A percentile compares a stretch with the other conserved stretches of the same genome.
Conservation (phyloP, 2,888 invertebrate species). For the Chalcosyrphus nemorum region DNA sequence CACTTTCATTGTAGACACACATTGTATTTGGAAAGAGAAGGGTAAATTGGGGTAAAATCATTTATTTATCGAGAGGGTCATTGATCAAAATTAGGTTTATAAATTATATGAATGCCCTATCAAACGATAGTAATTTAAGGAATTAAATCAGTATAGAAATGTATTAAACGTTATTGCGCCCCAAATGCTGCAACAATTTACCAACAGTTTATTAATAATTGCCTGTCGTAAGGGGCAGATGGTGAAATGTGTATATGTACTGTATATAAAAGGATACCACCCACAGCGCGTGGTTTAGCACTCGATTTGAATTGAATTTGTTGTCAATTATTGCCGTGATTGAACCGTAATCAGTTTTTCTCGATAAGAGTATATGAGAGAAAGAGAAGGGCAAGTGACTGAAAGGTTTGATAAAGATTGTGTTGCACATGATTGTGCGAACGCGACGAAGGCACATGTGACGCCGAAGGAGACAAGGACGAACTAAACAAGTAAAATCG, state of each 20-base stretch:
- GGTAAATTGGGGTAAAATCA: background rate
- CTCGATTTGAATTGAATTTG: slow-evolving; percentile 51
- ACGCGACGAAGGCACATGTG: slow-evolving; percentile 12
- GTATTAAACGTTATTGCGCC: no score
- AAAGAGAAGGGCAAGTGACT: background rate
- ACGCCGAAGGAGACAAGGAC: background rate
- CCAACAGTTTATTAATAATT: background rate
- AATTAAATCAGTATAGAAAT: background rate
- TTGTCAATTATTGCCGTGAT: slow-evolving; percentile 48
- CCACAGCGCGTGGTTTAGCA: slow-evolving; percentile 21
- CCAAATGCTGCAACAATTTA: background rate
- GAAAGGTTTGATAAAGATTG: background rate
- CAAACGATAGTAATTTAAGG: background rate
- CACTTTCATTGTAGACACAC: background rate
- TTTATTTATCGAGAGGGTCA: background rate
- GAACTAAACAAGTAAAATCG: slow-evolving; percentile 9
- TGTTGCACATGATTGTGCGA: slow-evolving; percentile 34
- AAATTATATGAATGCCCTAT: no score
- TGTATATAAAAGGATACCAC: background rate
- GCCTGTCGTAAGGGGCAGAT: background rate
- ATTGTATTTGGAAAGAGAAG: background rate
- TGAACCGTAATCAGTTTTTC: slow-evolving; percentile 48
- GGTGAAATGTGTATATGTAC: background rate
- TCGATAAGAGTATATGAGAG: slow-evolving; percentile 1
- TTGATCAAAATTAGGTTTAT: slow-evolving; percentile 12